Evolutionary conservation across 2,113 vertebrate species (phyloP), one percentile per base, ranked within the genome.

Genomic region (Empidonax traillii): DNA sequence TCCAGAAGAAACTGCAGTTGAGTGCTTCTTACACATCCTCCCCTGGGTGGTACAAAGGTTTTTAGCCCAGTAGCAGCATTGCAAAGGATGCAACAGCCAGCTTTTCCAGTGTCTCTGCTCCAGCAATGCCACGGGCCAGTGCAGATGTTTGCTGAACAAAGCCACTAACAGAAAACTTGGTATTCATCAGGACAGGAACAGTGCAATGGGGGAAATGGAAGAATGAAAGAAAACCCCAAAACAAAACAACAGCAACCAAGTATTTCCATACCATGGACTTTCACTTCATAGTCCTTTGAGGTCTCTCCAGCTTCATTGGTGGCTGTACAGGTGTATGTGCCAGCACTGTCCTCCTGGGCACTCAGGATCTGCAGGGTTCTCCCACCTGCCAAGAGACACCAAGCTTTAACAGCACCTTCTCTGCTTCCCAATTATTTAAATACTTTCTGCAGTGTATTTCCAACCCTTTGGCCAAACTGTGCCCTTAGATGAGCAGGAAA

Each of bases 291-390:
- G 98, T 99, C 98, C 94, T 99, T 99, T 47, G 99, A 94, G 51
- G 98, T 98, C 90, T 99, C 98, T 66, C 99, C 99, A 7, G 99
- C 99, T 88, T 99, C 99, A 30, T 99, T 99, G 8, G 98, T 98
- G 83, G 99, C 99, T 66, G 99, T 96, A 81, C 99, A 99, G 11
- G 98, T 99, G 8, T 99, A 99, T 86, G 98, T 98, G 43, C 99
- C 99, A 87, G 98, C 94, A 28, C 98, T 98, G 86, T 98, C 98
- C 78, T 98, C 98, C 94, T 98, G 98, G 3, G 99, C 98, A 47
- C 97, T 99, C 43, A 99, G 98, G 87, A 99, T 99, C 98, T 99
- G 99, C 79, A 99, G 97, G 3, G 98, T 99, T 43, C 98, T 97
- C 3, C 99, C 99, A 82, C 99, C 99, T 99, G 91, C 28, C 96